Evolutionary conservation across 1,140 invertebrate species (phyloP), one percentile per base, ranked within the genome.

Genomic region (Colletes latitarsis): DNA sequence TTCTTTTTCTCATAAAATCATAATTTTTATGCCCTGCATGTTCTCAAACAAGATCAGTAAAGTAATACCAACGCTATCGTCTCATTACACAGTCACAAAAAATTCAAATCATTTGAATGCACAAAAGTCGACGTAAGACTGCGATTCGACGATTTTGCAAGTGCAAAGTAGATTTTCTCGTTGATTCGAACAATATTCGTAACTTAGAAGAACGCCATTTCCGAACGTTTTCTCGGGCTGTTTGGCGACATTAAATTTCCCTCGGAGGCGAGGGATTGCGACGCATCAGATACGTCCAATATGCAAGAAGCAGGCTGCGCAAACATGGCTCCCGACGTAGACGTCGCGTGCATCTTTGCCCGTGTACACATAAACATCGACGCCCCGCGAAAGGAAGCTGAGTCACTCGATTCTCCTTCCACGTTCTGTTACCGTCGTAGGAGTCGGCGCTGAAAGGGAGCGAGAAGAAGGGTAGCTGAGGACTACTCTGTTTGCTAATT

Each of bases 401-500:
- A 46, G 43, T 69, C 17, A 68, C 73, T 74, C 64, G 78, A 62
- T 63, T 81, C 78, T n/a, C 57, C 57, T 69, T 52, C 19, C 43
- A 9, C 52, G 17, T 39, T 14, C 43, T 15, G 63, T 49, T 62
- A n/a, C 3, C 79, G 30, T 67, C 60, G 21, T 15, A 12, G 73
- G 70, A 66, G 52, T 5, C 19, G n/a, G 12, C 9, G 30, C 1
- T 17, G 10, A 60, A 63, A 52, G 70, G 52, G 21, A 17, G 17
- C 8, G 10, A 30, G 55, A 70, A 77, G 53, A 74, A 77, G 76
- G 72, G 53, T 30, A 53, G 67, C 58, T 52, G 82, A 86, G 72
- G 79, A 82, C 79, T 86, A 84, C 88, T 89, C 81, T 89, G 89
- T 89, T 89, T 90, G 89, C 89, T 90, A 91, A 90, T 90, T 91